Percentiles rank a stretch among this genome's conserved stretches.
phyloP scores from a whole-genome alignment of 2,113 vertebrate species.

The Prochilodus magdalenae region DNA sequence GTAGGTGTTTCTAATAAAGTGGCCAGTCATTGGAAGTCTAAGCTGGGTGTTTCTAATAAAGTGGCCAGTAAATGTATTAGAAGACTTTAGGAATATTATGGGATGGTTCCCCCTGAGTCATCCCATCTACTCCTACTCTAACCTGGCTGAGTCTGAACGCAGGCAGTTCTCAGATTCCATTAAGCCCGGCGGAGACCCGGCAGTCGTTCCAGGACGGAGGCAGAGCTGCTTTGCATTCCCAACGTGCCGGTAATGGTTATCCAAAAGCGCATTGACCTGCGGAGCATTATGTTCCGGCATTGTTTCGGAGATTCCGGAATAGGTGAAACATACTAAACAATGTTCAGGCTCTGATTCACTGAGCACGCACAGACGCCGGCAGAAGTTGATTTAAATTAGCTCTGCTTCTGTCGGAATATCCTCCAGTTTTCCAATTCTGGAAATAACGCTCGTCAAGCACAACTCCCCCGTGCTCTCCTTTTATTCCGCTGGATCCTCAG shows the following conservation, averaged over 20 bases:
- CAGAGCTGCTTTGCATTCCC: background rate
- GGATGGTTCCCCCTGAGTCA: too few relatives aligned
- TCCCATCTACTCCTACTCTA: too few relatives aligned
- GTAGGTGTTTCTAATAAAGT: too few relatives aligned
- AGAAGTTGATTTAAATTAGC: background rate
- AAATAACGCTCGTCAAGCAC: background rate
- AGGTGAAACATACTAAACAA: background rate
- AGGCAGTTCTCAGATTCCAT: too few relatives aligned
- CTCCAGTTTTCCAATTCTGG: background rate
- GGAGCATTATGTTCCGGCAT: background rate
- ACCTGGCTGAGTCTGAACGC: too few relatives aligned
- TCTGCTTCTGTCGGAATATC: background rate
- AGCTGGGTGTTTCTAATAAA: too few relatives aligned
- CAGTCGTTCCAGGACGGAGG: too few relatives aligned
- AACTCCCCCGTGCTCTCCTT: conserved; percentile 34
- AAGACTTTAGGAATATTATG: too few relatives aligned
- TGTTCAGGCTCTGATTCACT: background rate
- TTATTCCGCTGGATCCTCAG: conserved; percentile 34
- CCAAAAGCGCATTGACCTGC: background rate
- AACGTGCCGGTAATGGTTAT: background rate
- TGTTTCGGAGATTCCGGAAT: background rate
- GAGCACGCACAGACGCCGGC: background rate
- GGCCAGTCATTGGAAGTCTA: too few relatives aligned
- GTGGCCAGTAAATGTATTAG: too few relatives aligned
- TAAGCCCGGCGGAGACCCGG: too few relatives aligned